These are phyloP conservation scores for Pseudomyrmex pallidus DNA, from an alignment of 1,140 invertebrate genomes.

Conservation along the genomic window DNA sequence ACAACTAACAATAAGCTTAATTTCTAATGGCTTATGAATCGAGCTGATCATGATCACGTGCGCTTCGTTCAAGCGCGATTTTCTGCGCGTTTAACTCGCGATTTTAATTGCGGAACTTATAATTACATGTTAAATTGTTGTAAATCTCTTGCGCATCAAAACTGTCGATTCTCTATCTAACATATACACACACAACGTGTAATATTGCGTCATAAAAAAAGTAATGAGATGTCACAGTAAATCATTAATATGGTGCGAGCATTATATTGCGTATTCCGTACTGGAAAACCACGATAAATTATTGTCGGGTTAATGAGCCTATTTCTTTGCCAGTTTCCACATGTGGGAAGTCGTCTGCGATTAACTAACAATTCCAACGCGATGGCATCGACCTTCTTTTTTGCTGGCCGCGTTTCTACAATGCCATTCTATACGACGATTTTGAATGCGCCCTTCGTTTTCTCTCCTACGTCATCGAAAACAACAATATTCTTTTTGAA, in stretches of 20 bases:
- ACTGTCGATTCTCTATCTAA: no score
- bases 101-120: no score
- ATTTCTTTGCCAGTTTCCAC: slow-evolving; percentile 12
- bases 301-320: not conserved
- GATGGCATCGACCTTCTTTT: not conserved
- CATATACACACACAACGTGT: not conserved
- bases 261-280: not conserved
- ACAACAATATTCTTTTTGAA: no score
- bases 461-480: no score
- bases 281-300: not conserved
- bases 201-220: not conserved
- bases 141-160: no score
- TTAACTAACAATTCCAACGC: slow-evolving; percentile 27
- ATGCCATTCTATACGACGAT: not conserved
- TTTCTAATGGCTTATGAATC: no score
- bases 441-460: no score
- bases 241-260: not conserved
- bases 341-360: slow-evolving; percentile 20
- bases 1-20: not conserved
- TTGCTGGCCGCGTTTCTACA: not conserved
- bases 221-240: not conserved
- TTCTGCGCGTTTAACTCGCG: no score
- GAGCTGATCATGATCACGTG: no score
- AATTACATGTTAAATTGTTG: no score
- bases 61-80: no score